Evolutionary conservation across 1,140 invertebrate species (phyloP), one percentile per base, ranked within the genome.

Genomic region (Drosophila seguyi): DNA sequence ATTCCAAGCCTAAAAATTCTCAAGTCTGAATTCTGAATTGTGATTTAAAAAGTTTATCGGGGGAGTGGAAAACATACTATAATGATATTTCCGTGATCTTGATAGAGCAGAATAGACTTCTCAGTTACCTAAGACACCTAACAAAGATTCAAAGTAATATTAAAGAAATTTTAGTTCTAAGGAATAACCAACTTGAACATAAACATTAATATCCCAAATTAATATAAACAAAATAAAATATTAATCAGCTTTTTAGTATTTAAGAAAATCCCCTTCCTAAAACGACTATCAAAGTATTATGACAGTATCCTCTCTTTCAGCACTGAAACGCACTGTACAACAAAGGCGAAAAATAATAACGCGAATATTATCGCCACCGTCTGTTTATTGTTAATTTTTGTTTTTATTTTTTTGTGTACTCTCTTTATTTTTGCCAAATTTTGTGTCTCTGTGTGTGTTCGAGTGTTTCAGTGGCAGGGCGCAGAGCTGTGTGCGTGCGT

Each of bases 321-420:
- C 45, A 59, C 39, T 53, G 31, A 71, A 59, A 44, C 50, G 38
- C 36, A 42, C 63, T 74, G 45, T 39, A 67, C 44, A 57, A 44
- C 14, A 60, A 74, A 60, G 13, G 14, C 45, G 52, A 47, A 53
- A 75, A 66, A 79, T 65, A 67, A 63, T 65, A 73, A 68, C 34
- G 52, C 65, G 27, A 82, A 74, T 74, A 82, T 84, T 81, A 90
- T 88, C 74, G 69, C 61, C 67, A 72, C 59, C 67, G 79, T 62
- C 71, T 87, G 79, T 77, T 86, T 88, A 50, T 72, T 71, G 34
- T 72, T 72, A 56, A 60, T 67, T 38, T 56, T 45, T 60, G 29
- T 59, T 25, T 68, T 48, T n/a, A 34, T 62, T 66, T 25, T 56
- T 56, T 62, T 44, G 4, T 45, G 59, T 20, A n/a, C n/a, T n/a